Conservation (phyloP, 2,113 vertebrate genomes). For the Oreocharis arfaki region DNA sequence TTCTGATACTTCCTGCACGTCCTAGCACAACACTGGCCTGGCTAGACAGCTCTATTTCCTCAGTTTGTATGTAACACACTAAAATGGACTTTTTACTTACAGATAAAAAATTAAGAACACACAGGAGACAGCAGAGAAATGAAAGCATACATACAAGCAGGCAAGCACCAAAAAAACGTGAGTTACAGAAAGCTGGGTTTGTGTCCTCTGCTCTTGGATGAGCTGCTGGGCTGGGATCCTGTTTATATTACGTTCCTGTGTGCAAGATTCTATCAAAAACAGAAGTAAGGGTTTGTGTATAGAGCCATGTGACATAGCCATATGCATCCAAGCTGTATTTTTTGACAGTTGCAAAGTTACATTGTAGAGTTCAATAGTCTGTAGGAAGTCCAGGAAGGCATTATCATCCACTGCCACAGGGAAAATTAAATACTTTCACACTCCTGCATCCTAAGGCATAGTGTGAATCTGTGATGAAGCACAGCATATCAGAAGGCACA, state of each 20-base stretch:
- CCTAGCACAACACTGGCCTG: neutral
- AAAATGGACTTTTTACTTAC: neutral
- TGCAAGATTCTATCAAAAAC: neutral
- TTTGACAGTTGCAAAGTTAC: neutral
- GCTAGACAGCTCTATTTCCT: neutral
- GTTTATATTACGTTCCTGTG: neutral
- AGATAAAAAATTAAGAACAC: neutral
- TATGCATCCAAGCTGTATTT: neutral
- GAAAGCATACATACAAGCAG: neutral
- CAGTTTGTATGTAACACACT: neutral
- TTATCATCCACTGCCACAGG: neutral
- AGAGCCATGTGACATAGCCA: neutral
- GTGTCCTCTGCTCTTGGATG: neutral
- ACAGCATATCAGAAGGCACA: neutral
- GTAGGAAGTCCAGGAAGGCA: neutral
- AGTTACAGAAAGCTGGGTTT: neutral
- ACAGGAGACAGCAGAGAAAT: neutral
- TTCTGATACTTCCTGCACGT: neutral
- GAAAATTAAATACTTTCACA: neutral
- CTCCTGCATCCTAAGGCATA: neutral
- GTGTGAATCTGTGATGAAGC: neutral
- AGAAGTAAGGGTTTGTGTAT: neutral
- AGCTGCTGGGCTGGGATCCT: neutral
- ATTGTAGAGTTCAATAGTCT: neutral
- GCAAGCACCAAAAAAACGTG: neutral